phyloP scores from a whole-genome alignment of 2,888 invertebrate species.

The Serripes groenlandicus region DNA sequence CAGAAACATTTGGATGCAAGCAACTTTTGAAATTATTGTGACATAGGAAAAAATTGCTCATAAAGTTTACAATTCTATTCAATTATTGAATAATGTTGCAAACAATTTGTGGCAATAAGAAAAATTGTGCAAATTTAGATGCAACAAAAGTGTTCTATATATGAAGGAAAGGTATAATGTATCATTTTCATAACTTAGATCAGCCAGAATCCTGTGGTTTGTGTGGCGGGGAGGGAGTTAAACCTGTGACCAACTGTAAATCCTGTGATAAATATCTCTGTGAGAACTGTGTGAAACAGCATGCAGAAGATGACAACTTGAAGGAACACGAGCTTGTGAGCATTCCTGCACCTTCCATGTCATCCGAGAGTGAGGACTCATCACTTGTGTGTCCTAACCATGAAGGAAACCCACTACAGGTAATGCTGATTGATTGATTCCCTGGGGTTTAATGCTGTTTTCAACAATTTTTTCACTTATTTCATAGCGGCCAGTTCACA shows the following conservation, averaged over 20 bases:
- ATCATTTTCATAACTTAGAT: neutral
- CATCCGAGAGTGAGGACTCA: slow-evolving; percentile 73
- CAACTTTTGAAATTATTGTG: too few relatives aligned
- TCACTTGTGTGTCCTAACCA: slow-evolving; percentile 85
- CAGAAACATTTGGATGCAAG: too few relatives aligned
- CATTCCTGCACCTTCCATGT: slow-evolving; percentile 78
- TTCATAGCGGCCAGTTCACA: too few relatives aligned
- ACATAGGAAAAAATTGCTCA: too few relatives aligned
- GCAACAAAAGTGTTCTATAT: neutral
- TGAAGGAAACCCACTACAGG: slow-evolving; percentile 82
- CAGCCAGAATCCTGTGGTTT: slow-evolving; percentile 78
- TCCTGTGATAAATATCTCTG: slow-evolving; percentile 84
- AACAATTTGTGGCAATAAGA: too few relatives aligned
- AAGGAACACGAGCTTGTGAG: slow-evolving; percentile 77
- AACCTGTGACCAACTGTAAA: slow-evolving; percentile 82
- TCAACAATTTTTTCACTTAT: too few relatives aligned
- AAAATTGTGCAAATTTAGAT: too few relatives aligned
- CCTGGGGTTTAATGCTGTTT: too few relatives aligned
- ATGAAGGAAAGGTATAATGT: neutral
- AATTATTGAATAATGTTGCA: too few relatives aligned
- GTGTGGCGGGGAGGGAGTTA: slow-evolving; percentile 76
- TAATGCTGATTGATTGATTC: too few relatives aligned
- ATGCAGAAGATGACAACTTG: slow-evolving; percentile 75
- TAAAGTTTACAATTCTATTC: too few relatives aligned
- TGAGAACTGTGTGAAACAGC: slow-evolving; percentile 79